A percentile compares a stretch with the other conserved stretches of the same genome.
Evolutionary conservation across 2,888 invertebrate genomes (phyloP).

Genomic region (Euclidia mi): DNA sequence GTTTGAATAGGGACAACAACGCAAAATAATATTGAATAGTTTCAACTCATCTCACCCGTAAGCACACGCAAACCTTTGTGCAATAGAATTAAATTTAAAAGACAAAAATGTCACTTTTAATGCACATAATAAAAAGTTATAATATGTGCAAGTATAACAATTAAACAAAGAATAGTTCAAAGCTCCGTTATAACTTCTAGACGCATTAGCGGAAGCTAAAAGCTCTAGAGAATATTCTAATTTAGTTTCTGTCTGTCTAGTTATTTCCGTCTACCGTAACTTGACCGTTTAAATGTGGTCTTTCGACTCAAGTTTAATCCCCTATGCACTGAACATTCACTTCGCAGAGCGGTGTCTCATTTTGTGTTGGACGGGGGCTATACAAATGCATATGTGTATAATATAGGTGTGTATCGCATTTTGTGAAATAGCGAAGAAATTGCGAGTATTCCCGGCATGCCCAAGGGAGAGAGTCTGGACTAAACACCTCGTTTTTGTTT

Average conservation of each 20-base stretch:
- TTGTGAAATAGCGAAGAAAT: conserved; percentile 87
- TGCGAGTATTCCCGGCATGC: conserved; percentile 69
- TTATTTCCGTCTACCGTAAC: conserved; percentile 80
- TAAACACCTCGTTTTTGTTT: conserved; percentile 80
- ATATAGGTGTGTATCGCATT: conserved; percentile 76
- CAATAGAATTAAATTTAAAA: too few relatives aligned
- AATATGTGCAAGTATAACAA: background rate
- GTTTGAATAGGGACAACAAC: too few relatives aligned
- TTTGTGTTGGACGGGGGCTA: conserved; percentile 68
- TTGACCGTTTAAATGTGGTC: conserved; percentile 70
- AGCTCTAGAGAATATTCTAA: conserved; percentile 83
- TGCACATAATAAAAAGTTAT: background rate
- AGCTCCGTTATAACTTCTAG: conserved; percentile 54
- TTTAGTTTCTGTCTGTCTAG: conserved; percentile 83
- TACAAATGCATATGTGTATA: conserved; percentile 69
- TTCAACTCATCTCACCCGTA: too few relatives aligned
- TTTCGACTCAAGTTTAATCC: conserved; percentile 57
- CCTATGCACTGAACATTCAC: conserved; percentile 51
- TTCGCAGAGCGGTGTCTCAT: conserved; percentile 61
- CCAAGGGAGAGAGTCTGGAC: conserved; percentile 84
- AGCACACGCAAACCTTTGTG: too few relatives aligned
- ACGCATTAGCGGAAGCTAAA: conserved; percentile 75
- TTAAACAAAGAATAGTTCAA: conserved; percentile 24
- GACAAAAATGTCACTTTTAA: too few relatives aligned
- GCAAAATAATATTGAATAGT: too few relatives aligned